Evolutionary conservation across 2,888 invertebrate species (phyloP).

Genomic region (Syrista parreyssii): DNA sequence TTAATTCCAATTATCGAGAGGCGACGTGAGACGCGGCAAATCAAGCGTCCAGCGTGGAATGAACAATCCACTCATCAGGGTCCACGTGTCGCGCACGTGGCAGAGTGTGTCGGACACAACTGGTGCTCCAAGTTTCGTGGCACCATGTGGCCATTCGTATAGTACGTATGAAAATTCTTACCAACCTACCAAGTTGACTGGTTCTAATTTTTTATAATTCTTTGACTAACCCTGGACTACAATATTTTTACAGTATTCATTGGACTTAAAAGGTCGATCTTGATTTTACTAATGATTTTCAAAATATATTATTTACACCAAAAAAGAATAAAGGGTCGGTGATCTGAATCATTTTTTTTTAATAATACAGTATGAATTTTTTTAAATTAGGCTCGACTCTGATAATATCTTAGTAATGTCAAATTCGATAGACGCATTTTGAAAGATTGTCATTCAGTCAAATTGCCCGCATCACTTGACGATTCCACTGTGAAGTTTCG

Average conservation of each 20-base stretch:
- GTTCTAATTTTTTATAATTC: not conserved
- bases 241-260: not conserved
- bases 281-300: not conserved
- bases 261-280: not conserved
- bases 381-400: not conserved
- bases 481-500: not conserved
- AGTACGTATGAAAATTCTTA: not conserved
- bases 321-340: not conserved
- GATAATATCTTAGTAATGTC: no score
- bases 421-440: conserved; percentile 20
- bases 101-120: conserved; percentile 61
- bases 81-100: conserved; percentile 62
- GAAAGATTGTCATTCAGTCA: conserved; percentile 20
- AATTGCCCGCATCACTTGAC: conserved; percentile 41
- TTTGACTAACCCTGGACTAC: not conserved
- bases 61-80: conserved; percentile 63
- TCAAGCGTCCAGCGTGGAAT: conserved; percentile 42
- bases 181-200: not conserved
- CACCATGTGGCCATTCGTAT: conserved; percentile 48
- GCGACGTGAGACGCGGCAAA: conserved; percentile 4
- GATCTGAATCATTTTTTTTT: not conserved
- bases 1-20: conserved; percentile 8
- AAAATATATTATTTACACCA: not conserved
- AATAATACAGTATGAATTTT: not conserved
- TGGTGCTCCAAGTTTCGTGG: conserved; percentile 56